phyloP scores from a whole-genome alignment of 1,140 invertebrate genomes.

The Atta cephalotes region DNA sequence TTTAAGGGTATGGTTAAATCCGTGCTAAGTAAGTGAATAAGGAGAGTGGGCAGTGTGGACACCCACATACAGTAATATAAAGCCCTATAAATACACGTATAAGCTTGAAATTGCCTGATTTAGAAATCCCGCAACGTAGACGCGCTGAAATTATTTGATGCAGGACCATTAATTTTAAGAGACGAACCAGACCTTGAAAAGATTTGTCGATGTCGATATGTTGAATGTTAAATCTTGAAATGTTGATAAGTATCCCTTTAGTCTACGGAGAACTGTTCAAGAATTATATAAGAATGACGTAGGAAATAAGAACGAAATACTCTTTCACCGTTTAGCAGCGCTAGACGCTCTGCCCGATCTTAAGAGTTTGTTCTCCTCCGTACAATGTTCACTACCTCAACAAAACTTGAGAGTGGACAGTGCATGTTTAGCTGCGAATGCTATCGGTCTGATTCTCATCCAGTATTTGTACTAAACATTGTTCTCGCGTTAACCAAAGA shows the following conservation, averaged over 20 bases:
- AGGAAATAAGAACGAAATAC: neutral
- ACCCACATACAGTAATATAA: neutral
- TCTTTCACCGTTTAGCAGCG: neutral
- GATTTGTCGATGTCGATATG: neutral
- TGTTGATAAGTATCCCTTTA: neutral
- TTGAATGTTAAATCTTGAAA: neutral
- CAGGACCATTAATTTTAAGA: neutral
- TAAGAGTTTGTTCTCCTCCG: neutral
- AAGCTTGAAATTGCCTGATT: neutral
- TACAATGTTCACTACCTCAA: conserved; percentile 16
- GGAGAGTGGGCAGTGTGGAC: neutral
- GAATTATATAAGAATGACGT: neutral
- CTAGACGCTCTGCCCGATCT: neutral
- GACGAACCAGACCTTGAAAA: neutral
- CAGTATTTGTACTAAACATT: neutral
- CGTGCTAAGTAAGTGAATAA: neutral
- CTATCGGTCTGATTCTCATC: neutral
- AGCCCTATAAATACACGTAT: conserved; percentile 23
- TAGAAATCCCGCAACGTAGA: neutral
- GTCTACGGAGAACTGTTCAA: neutral
- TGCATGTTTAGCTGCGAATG: neutral
- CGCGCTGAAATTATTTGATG: neutral
- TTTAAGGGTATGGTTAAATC: conserved; percentile 15
- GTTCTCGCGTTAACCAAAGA: neutral
- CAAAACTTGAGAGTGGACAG: neutral